phyloP scores from a whole-genome alignment of 2,113 vertebrate species.

The Pampusana beccarii region DNA sequence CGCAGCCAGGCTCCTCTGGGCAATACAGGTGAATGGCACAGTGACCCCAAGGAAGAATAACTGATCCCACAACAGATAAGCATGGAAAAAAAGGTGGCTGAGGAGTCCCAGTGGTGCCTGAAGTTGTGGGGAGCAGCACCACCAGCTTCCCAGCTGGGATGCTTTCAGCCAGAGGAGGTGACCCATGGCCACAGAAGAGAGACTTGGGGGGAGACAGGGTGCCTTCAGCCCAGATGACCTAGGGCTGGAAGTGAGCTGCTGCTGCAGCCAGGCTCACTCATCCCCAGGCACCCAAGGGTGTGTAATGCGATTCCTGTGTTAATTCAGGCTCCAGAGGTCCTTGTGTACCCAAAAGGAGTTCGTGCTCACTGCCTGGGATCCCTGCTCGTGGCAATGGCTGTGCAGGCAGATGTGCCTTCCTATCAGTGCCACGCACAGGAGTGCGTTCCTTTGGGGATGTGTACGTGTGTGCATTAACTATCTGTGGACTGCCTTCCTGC shows the following conservation, averaged over 20 bases:
- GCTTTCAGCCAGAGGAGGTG: background rate
- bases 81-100: background rate
- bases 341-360: background rate
- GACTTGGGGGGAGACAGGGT: background rate
- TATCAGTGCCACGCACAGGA: background rate
- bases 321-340: conserved; percentile 24
- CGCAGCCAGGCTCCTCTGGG: background rate
- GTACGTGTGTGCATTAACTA: background rate
- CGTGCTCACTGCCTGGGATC: background rate
- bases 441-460: background rate
- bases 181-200: background rate
- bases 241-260: background rate
- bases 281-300: background rate
- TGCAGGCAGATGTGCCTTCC: background rate
- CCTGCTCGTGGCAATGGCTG: background rate
- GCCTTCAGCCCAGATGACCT: background rate
- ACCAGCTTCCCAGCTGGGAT: background rate
- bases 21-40: background rate
- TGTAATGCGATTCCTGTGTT: background rate
- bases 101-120: background rate
- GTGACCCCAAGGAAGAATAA: background rate
- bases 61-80: background rate
- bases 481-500: background rate
- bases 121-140: background rate
- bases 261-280: background rate